Percentiles rank a stretch among this genome's conserved stretches.
Evolutionary conservation across 2,113 vertebrate species (phyloP).

Genomic region (Gambusia holbrooki): DNA sequence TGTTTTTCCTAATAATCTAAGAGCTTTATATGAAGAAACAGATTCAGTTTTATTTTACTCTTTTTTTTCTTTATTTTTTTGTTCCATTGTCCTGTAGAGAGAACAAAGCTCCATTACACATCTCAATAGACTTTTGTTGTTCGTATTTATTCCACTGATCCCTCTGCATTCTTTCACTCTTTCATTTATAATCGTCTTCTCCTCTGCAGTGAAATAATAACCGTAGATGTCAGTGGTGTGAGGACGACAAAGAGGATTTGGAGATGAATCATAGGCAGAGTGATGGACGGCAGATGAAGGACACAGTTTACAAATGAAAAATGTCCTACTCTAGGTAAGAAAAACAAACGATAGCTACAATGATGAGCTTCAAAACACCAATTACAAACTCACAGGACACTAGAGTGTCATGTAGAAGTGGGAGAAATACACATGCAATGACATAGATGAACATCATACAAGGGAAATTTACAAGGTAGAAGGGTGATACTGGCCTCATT

Average conservation of each 20-base stretch:
- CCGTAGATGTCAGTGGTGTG: background rate
- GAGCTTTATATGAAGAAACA: slow-evolving; percentile 18
- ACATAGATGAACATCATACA: slow-evolving; percentile 35
- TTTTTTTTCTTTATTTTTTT: slow-evolving; percentile 59
- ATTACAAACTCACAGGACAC: slow-evolving; percentile 32
- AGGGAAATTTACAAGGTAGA: slow-evolving; percentile 21
- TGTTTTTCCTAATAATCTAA: too few relatives aligned
- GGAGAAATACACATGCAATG: slow-evolving; percentile 22
- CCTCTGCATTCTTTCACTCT: background rate
- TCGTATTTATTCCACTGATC: slow-evolving; percentile 13
- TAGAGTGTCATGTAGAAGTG: slow-evolving; percentile 6
- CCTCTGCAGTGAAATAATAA: background rate
- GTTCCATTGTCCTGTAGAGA: slow-evolving; percentile 64
- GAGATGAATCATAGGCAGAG: slow-evolving; percentile 7
- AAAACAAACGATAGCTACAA: slow-evolving; percentile 10
- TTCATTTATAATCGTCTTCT: background rate
- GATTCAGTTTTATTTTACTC: slow-evolving; percentile 15
- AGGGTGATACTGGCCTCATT: slow-evolving; percentile 14
- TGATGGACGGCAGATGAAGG: slow-evolving; percentile 11
- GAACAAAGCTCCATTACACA: slow-evolving; percentile 46
- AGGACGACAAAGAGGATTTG: background rate
- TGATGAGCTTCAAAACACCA: slow-evolving; percentile 29
- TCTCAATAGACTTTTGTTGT: slow-evolving; percentile 10
- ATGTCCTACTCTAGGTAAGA: background rate
- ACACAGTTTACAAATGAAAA: slow-evolving; percentile 10